A percentile compares a stretch with the other conserved stretches of the same genome.
Evolutionary conservation across 2,797 vertebrate genomes (phyloP).

Genomic region (Chaetodon trifasciatus): DNA sequence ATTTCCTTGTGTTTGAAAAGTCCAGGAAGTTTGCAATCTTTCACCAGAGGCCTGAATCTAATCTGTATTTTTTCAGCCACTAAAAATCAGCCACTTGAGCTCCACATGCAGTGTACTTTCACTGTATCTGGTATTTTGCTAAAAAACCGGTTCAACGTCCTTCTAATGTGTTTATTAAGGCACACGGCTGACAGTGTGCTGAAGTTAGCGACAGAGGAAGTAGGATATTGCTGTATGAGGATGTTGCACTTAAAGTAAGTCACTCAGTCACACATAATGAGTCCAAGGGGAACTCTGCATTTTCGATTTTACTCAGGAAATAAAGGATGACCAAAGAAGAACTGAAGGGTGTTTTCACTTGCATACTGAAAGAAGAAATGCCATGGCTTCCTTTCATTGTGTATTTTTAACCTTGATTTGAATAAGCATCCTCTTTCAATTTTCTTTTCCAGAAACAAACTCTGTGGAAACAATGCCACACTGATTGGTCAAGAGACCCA

Average conservation of each 20-base stretch:
- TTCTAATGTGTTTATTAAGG: not conserved
- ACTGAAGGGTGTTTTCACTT: not conserved
- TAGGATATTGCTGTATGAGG: not conserved
- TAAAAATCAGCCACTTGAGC: not conserved
- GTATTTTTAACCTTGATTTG: not conserved
- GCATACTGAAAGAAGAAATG: not conserved
- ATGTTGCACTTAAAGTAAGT: slow-evolving; percentile 14
- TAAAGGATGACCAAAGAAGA: not conserved
- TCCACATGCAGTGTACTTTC: not conserved
- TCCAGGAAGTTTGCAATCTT: not conserved
- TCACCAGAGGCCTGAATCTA: not conserved
- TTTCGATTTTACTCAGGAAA: slow-evolving; percentile 10
- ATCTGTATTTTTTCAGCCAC: not conserved
- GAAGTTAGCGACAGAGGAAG: slow-evolving; percentile 43
- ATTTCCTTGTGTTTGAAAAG: not conserved
- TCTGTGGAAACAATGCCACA: not conserved
- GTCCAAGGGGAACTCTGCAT: slow-evolving; percentile 11
- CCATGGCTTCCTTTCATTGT: not conserved
- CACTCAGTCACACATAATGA: not conserved
- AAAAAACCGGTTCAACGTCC: not conserved
- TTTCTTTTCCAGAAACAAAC: not conserved
- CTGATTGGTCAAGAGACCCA: slow-evolving; percentile 59
- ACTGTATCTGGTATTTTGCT: not conserved
- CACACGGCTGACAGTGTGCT: not conserved
- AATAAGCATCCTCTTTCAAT: not conserved